Evolutionary conservation across 1,140 invertebrate genomes (phyloP), one percentile per base, ranked within the genome.

Genomic region (Drosophila sechellia): DNA sequence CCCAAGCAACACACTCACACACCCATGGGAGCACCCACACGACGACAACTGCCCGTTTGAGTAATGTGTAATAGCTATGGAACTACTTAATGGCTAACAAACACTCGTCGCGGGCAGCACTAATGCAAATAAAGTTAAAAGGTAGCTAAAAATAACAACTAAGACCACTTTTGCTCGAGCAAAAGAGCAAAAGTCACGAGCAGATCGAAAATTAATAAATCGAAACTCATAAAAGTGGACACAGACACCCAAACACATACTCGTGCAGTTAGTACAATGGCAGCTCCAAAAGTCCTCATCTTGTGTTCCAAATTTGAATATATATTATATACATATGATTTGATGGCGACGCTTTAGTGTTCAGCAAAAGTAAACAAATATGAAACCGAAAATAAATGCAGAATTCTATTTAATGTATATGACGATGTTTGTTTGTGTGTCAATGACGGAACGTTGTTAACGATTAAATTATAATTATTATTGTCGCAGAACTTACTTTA

Each of bases 401-500:
- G 60, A 69, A 48, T 59, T 77, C 61, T 68, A 76, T 79, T 64
- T 43, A 71, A 79, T 86, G 60, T 50, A 61, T 81, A 83, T 71
- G 68, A 54, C 46, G 72, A 68, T 86, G 81, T 81, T 86, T 81
- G 78, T 85, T 85, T 81, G 76, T 79, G 74, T 83, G 70, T 79
- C 73, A 86, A 65, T 85, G 75, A 81, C 56, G 56, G 49, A 81
- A 45, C 58, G 66, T 72, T 84, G 63, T 77, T 77, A 86, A 71
- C 61, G 49, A 76, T 66, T 45, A 52, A 70, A 80, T 81, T 77
- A 79, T 72, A 61, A 80, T 83, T 84, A 84, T 81, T 79, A 89
- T 89, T 87, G 79, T 87, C 79, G 85, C 83, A 87, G 84, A 89
- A 87, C 80, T 87, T 86, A 86, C 83, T 86, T 86, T 86, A 86